phyloP scores from a whole-genome alignment of 2,113 vertebrate species.

The Paradisaea rubra region DNA sequence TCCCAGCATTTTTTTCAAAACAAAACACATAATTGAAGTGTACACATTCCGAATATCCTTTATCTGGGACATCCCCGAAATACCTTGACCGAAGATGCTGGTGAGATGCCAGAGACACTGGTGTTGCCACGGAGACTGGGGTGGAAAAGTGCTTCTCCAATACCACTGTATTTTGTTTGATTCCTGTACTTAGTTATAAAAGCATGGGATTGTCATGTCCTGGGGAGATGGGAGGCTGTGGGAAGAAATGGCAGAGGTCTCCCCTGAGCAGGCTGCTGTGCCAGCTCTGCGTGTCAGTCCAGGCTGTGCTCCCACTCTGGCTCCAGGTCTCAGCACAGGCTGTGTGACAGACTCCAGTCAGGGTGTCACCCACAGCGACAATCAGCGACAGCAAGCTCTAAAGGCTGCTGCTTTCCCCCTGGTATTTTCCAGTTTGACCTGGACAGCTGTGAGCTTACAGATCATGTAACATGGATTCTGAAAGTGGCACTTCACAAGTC shows the following conservation, averaged over 20 bases:
- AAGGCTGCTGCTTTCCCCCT: slow-evolving; percentile 49
- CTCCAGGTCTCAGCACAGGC: slow-evolving; percentile 39
- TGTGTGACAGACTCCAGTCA: slow-evolving; percentile 26
- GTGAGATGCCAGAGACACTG: not conserved
- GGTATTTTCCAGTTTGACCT: slow-evolving; percentile 31
- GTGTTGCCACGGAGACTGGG: not conserved
- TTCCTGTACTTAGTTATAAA: slow-evolving; percentile 31
- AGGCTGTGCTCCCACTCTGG: slow-evolving; percentile 49
- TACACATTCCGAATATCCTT: not conserved
- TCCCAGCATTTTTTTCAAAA: not conserved
- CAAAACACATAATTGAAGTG: not conserved
- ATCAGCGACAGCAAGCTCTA: not conserved
- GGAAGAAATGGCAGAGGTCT: slow-evolving; percentile 29
- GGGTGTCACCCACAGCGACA: not conserved
- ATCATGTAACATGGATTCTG: slow-evolving; percentile 67
- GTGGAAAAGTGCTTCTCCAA: not conserved
- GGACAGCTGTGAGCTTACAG: slow-evolving; percentile 63
- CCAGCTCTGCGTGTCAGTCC: slow-evolving; percentile 51
- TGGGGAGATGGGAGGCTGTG: slow-evolving; percentile 49
- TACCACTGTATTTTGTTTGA: not conserved
- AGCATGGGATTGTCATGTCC: not conserved
- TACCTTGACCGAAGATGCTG: not conserved
- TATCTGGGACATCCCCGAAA: not conserved
- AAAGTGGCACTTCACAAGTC: slow-evolving; percentile 62
- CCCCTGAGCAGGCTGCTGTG: slow-evolving; percentile 37